Evolutionary conservation across 2,888 invertebrate genomes (phyloP), one percentile per base, ranked within the genome.

Genomic region (Netelia inedita): DNA sequence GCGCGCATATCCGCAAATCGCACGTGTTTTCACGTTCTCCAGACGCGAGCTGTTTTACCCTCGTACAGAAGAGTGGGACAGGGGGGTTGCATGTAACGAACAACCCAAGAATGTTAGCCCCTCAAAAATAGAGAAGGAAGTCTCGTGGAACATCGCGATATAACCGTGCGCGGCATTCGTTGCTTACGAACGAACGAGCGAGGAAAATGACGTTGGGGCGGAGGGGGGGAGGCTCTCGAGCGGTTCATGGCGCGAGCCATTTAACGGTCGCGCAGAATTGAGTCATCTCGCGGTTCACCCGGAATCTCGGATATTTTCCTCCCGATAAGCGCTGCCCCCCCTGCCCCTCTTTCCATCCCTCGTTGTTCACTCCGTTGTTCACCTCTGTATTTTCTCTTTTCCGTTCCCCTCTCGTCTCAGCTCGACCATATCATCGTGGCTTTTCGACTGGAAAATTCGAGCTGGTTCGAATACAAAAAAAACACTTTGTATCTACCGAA

Each of bases 301-400:
- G 93, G 93, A 93, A 93, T 93, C 92, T 92, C 92, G 92, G 91
- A 93, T 93, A 93, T 93, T 93, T 93, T 93, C 95, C 95, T 95
- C 94, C 94, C 95, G 94, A 95, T 95, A 71, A 79, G 95, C 94
- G 94, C 94, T 94, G 94, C 94, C 79, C 46, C 66, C 43, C 94
- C 79, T 35, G 66, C 43, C 94, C 94, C 57, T 21, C 57, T 9
- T 9, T 10, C 14, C 14, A 14, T 53, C 10, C 8, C 53, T 19
- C n/a, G 16, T 14, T 9, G 10, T 63, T 59, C 43, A 53, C 94
- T 94, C 86, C 61, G 71, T 71, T 94, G 92, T 92, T 93, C 94
- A 93, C 93, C 11, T 50, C 46, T 93, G 35, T 94, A 93, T 93
- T 93, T 93, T 92, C 93, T 90, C 94, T 93, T 93, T 93, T 92